Percentiles rank a stretch among this genome's conserved stretches.
phyloP scores from a whole-genome alignment of 2,113 vertebrate species.

The Ageneiosus marmoratus region DNA sequence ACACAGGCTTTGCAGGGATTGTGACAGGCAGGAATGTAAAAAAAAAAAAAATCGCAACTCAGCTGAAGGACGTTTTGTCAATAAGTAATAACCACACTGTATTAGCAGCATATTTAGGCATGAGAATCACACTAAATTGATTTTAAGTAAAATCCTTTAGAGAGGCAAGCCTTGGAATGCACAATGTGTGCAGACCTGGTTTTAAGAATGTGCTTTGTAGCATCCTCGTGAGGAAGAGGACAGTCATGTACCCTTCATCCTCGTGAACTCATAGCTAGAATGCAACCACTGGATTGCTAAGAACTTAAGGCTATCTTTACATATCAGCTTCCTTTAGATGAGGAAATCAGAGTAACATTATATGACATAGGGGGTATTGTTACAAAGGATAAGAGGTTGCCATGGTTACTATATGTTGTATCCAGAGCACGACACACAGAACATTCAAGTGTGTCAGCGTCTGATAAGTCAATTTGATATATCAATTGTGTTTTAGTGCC shows the following conservation, averaged over 20 bases:
- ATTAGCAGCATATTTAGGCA: slow-evolving; percentile 59
- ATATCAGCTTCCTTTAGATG: slow-evolving; percentile 1
- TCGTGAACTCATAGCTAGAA: not conserved
- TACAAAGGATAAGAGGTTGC: not conserved
- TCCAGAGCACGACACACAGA: not conserved
- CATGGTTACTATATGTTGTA: not conserved
- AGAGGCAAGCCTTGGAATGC: slow-evolving; percentile 34
- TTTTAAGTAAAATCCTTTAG: slow-evolving; percentile 57
- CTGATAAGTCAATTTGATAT: not conserved
- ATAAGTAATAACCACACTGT: slow-evolving; percentile 62
- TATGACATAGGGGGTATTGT: not conserved
- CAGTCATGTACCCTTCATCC: not conserved
- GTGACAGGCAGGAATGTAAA: slow-evolving; percentile 21
- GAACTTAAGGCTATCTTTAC: slow-evolving; percentile 1
- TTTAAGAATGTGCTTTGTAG: slow-evolving; percentile 21
- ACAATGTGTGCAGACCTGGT: slow-evolving; percentile 3
- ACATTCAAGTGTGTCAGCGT: not conserved
- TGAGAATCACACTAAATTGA: slow-evolving; percentile 54
- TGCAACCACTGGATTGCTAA: not conserved
- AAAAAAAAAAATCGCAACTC: slow-evolving; percentile 32
- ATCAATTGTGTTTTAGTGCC: not conserved
- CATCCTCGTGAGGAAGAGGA: not conserved
- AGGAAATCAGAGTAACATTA: not conserved
- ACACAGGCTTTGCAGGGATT: slow-evolving; percentile 16
- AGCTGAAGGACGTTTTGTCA: slow-evolving; percentile 59